Evolutionary conservation across 2,113 vertebrate genomes (phyloP).

Genomic region (Phyllostomus hastatus): DNA sequence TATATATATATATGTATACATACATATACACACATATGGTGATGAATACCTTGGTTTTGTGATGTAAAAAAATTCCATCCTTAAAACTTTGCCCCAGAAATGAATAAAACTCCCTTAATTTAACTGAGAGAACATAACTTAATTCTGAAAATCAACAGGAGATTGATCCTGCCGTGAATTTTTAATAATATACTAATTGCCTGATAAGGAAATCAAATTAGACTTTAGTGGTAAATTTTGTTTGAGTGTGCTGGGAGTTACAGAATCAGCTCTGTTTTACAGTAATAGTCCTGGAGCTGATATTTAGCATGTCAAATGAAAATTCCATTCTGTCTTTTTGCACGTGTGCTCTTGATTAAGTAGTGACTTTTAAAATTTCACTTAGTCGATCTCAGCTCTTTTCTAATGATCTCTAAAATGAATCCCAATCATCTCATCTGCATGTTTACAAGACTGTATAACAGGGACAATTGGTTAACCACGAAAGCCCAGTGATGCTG

Average conservation of each 20-base stretch:
- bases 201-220: conserved; percentile 79
- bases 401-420: conserved; percentile 62
- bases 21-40: too few relatives aligned
- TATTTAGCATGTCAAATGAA: conserved; percentile 51
- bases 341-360: conserved; percentile 49
- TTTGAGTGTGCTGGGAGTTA: conserved; percentile 65
- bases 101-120: conserved; percentile 49
- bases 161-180: conserved; percentile 71
- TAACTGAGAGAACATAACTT: conserved; percentile 67
- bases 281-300: conserved; percentile 4
- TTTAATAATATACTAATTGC: conserved; percentile 79
- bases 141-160: conserved; percentile 77
- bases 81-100: conserved; percentile 39
- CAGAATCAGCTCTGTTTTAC: conserved; percentile 56
- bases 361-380: conserved; percentile 62
- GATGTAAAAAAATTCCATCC: neutral
- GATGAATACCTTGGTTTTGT: neutral
- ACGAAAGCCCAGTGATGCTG: neutral
- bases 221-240: conserved; percentile 64
- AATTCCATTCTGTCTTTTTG: neutral
- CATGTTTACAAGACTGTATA: conserved; percentile 49
- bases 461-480: conserved; percentile 45
- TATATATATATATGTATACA: too few relatives aligned
- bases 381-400: conserved; percentile 50
- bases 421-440: conserved; percentile 23